phyloP scores from a whole-genome alignment of 2,113 vertebrate species.

The Dipodomys spectabilis region DNA sequence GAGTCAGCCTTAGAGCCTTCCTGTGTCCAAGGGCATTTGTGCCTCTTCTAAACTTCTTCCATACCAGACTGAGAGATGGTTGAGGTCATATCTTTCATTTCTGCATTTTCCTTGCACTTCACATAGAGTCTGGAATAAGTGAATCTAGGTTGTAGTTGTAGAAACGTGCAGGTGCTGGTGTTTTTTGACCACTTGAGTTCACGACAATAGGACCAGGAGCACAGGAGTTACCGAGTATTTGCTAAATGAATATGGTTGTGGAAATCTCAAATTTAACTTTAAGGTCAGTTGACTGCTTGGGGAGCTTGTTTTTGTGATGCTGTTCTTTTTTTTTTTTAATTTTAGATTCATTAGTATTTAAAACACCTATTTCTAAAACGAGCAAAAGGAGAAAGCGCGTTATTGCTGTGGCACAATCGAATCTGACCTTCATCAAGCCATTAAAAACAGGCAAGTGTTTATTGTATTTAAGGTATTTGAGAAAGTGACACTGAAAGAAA shows the following conservation, averaged over 20 bases:
- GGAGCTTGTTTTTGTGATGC: background rate
- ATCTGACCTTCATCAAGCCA: constrained; percentile 91
- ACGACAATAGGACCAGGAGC: background rate
- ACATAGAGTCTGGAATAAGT: background rate
- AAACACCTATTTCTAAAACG: constrained; percentile 63
- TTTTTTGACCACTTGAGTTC: background rate
- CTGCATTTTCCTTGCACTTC: background rate
- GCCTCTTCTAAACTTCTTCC: background rate
- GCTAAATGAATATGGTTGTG: background rate
- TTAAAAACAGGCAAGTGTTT: constrained; percentile 89
- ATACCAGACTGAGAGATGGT: background rate
- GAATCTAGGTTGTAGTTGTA: background rate
- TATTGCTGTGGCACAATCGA: constrained; percentile 91
- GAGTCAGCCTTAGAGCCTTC: background rate
- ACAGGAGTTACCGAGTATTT: background rate
- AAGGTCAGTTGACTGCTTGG: background rate
- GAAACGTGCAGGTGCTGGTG: background rate
- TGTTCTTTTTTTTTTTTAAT: constrained; percentile 32
- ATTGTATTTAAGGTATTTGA: background rate
- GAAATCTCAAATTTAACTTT: background rate
- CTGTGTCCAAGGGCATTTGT: background rate
- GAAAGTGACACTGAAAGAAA: background rate
- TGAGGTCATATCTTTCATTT: background rate
- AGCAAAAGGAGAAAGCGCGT: constrained; percentile 81
- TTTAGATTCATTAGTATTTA: constrained; percentile 79